Conservation (phyloP, 1,140 invertebrate species). For the Dendroctonus valens region DNA sequence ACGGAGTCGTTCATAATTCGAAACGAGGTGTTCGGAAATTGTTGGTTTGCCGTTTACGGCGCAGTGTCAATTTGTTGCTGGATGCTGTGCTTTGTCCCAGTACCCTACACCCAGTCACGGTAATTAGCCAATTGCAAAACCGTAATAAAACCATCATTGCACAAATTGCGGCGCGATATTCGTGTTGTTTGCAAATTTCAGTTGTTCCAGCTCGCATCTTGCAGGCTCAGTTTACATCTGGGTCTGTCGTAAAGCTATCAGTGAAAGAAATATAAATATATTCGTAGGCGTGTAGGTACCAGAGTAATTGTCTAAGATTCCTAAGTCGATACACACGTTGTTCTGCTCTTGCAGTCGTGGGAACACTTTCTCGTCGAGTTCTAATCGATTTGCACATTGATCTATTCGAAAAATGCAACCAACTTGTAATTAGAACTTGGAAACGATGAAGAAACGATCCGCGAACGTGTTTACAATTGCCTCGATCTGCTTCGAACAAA, state of each 20-base stretch:
- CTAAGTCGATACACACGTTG: conserved; percentile 35
- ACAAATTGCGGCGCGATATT: background rate
- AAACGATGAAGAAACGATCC: conserved; percentile 28
- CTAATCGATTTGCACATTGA: conserved; percentile 37
- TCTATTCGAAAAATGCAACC: conserved; percentile 32
- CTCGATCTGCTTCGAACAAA: conserved; percentile 18
- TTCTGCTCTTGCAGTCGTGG: conserved; percentile 35
- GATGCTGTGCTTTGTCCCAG: too few relatives aligned
- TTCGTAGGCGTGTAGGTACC: conserved; percentile 36
- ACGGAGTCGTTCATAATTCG: conserved; percentile 1
- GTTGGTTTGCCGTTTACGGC: background rate
- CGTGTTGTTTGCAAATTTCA: conserved; percentile 14
- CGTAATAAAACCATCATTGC: conserved; percentile 7
- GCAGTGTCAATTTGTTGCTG: too few relatives aligned
- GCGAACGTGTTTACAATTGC: conserved; percentile 29
- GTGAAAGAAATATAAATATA: conserved; percentile 34
- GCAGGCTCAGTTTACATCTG: conserved; percentile 4
- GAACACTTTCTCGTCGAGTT: conserved; percentile 39
- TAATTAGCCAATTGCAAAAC: conserved; percentile 12
- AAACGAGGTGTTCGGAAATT: conserved; percentile 6
- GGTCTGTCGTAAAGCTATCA: conserved; percentile 26
- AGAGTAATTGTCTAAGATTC: conserved; percentile 41
- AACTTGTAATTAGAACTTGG: conserved; percentile 29
- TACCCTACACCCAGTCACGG: background rate
- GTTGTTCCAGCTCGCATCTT: conserved; percentile 16